Evolutionary conservation across 2,888 invertebrate genomes (phyloP).

Genomic region (Cataglyphis rosenhaueri): DNA sequence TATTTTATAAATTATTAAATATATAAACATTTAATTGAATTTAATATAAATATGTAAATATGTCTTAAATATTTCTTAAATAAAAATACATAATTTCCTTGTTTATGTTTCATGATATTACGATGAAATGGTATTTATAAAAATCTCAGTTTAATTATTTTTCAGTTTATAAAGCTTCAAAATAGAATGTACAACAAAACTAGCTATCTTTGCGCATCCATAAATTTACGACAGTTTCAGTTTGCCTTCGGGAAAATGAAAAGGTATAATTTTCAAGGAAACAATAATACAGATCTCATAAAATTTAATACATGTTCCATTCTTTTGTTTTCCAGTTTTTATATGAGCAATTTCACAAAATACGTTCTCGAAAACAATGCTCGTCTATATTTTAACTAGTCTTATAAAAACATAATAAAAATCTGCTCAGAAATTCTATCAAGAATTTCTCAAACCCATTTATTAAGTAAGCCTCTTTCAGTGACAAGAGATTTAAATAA

Average conservation of each 20-base stretch:
- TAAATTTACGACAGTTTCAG: conserved; percentile 16
- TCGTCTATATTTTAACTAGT: conserved; percentile 26
- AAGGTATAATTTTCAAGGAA: conserved; percentile 62
- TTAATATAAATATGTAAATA: background rate
- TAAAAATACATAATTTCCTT: background rate
- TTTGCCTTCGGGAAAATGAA: background rate
- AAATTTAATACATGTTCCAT: background rate
- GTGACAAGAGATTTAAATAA: conserved; percentile 24
- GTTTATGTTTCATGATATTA: background rate
- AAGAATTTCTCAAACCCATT: conserved; percentile 35
- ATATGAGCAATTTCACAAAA: conserved; percentile 26
- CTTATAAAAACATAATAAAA: conserved; percentile 33
- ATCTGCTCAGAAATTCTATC: background rate
- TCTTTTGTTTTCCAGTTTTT: conserved; percentile 10
- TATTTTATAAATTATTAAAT: background rate
- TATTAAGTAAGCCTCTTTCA: conserved; percentile 49
- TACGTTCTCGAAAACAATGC: conserved; percentile 25
- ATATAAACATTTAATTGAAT: background rate
- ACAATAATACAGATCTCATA: conserved; percentile 34
- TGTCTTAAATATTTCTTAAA: background rate
- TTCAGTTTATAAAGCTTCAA: conserved; percentile 2
- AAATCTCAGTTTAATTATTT: background rate
- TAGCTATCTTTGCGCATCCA: background rate
- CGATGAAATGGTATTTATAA: background rate
- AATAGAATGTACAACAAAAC: background rate